These are phyloP conservation scores for Trachops cirrhosus DNA, from an alignment of 2,797 vertebrate species.

Conservation along the genomic window DNA sequence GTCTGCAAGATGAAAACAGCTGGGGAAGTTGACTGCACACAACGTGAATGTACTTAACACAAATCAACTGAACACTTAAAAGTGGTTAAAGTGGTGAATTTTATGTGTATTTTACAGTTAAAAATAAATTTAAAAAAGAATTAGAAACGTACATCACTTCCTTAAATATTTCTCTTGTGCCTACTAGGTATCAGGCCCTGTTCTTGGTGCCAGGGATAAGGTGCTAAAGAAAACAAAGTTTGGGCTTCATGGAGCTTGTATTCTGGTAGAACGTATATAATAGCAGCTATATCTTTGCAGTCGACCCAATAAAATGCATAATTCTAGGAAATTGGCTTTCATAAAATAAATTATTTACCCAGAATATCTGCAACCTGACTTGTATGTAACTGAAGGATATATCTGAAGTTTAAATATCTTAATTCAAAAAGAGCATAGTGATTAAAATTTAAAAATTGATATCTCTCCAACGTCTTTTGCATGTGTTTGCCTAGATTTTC, in stretches of 20 bases:
- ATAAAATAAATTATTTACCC: background rate
- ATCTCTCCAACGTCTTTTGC: background rate
- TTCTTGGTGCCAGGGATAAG: background rate
- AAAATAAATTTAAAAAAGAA: background rate
- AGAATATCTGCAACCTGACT: background rate
- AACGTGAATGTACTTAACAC: background rate
- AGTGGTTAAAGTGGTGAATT: background rate
- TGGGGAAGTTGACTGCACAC: background rate
- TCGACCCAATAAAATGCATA: background rate
- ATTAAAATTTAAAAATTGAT: background rate
- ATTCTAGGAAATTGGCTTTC: background rate
- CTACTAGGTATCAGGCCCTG: background rate
- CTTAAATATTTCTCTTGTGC: background rate
- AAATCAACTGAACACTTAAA: background rate
- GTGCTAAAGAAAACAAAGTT: background rate
- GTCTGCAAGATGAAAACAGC: background rate
- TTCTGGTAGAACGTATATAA: background rate
- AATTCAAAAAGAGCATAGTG: background rate
- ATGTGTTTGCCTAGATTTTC: background rate
- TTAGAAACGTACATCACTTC: background rate
- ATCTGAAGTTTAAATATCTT: background rate
- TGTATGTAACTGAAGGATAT: background rate
- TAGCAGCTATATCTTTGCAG: background rate
- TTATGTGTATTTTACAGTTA: background rate
- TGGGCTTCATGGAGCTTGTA: background rate